Conservation (phyloP, 2,113 vertebrate genomes). For the Scomber colias region DNA sequence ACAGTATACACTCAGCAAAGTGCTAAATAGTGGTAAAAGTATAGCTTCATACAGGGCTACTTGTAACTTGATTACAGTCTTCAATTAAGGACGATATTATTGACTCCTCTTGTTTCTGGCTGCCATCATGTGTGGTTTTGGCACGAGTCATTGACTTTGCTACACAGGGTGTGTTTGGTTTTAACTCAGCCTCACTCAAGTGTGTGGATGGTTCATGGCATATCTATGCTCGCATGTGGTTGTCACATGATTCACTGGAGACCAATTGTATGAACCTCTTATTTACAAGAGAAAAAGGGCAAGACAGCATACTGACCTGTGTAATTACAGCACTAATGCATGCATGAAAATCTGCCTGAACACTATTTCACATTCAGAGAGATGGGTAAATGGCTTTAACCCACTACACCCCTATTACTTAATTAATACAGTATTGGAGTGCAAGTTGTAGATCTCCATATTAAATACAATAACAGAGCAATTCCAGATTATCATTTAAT, state of each 20-base stretch:
- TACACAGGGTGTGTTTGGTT: not conserved
- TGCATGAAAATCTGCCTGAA: too few species aligned
- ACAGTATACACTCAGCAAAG: too few species aligned
- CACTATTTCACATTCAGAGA: not conserved
- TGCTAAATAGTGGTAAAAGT: too few species aligned
- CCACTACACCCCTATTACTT: too few species aligned
- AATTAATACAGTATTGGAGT: too few species aligned
- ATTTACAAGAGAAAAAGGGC: conserved; percentile 12
- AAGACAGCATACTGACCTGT: not conserved
- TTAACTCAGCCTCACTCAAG: too few species aligned
- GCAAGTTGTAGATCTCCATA: too few species aligned
- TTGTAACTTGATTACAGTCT: too few species aligned
- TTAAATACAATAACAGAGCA: not conserved
- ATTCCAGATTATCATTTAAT: not conserved
- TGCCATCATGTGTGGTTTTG: not conserved
- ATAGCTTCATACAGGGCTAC: too few species aligned
- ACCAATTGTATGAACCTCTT: not conserved
- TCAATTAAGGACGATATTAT: too few species aligned
- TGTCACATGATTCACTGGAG: not conserved
- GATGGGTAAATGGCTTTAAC: not conserved
- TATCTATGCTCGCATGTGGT: not conserved
- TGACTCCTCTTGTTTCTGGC: not conserved
- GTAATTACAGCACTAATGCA: not conserved
- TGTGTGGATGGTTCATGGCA: not conserved
- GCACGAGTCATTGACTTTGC: not conserved